Base-by-base conservation (phyloP, 2,888 invertebrate species). In the Drosophila subsilvestris region DNA sequence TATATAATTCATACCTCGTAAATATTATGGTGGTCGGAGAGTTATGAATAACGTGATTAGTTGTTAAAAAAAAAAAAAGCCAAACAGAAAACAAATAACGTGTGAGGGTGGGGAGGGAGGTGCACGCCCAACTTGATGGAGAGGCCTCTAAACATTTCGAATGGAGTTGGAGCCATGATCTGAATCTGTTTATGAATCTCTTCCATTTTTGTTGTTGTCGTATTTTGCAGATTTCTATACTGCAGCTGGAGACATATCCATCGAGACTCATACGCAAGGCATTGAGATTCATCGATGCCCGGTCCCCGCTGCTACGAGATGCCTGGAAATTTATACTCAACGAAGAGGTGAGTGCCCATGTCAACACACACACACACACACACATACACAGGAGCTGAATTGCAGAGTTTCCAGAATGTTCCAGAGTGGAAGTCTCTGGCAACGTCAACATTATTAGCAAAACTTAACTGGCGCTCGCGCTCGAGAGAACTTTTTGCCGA, bases 211-310 rank as follows among this genome's bases (percentile, higher is more conserved):
- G n/a, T n/a, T n/a, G n/a, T 48, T n/a, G 18, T 63, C 4, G 17
- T 42, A 17, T 53, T 63, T 84, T 80, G 44, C 79, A 92, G 92
- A 76, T 92, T 56, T 82, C 83, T 54, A 80, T 90, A 73, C 78
- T 83, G 54, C 90, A 90, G 61, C 79, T 92, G 60, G 91, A 90
- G 60, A 78, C 86, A 20, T 92, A 90, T 86, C 92, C 92, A n/a
- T 92, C 92, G 3, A 80, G 88, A 27, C 84, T 90, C 60, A 90
- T 92, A 79, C 90, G 90, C 67, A 89, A 87, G 85, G 87, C 91
- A 67, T 80, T 92, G 53, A 86, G 83, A 17, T 80, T 81, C 78
- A 89, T 92, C 74, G 80, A 90, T 81, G 63, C 75, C 10, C 88
- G 79, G 20, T 79, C 82, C 55, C 53, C 84, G 7, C 80, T 89